A percentile compares a stretch with the other conserved stretches of the same genome.
These are phyloP conservation scores for Eupithecia inturbata DNA, from an alignment of 2,888 invertebrate species.

Conservation along the genomic window DNA sequence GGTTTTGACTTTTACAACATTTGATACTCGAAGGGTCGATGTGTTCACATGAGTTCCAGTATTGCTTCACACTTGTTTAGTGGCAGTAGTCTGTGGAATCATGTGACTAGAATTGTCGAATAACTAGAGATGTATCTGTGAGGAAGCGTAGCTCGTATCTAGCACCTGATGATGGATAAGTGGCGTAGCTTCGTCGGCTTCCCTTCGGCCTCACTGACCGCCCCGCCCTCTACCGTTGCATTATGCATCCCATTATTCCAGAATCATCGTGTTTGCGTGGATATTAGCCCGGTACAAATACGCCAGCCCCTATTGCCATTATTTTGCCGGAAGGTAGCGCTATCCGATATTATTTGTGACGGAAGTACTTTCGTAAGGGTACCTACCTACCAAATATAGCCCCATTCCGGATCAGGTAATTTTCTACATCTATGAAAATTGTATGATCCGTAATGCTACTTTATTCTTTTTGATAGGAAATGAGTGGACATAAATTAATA, in stretches of 20 bases:
- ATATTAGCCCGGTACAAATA: slow-evolving; percentile 26
- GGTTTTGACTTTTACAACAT: too few species aligned
- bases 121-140: neutral
- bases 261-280: slow-evolving; percentile 29
- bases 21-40: too few species aligned
- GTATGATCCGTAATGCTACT: slow-evolving; percentile 14
- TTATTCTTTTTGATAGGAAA: slow-evolving; percentile 16
- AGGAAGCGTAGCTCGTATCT: neutral
- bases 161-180: neutral
- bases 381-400: slow-evolving; percentile 33
- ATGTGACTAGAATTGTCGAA: neutral
- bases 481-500: neutral
- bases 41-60: neutral
- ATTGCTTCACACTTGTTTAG: neutral
- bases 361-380: slow-evolving; percentile 21
- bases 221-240: slow-evolving; percentile 21
- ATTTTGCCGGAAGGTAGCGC: slow-evolving; percentile 30
- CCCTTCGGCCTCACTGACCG: slow-evolving; percentile 19
- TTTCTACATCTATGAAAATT: slow-evolving; percentile 25
- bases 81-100: neutral
- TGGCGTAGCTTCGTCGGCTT: slow-evolving; percentile 3
- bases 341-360: slow-evolving; percentile 30
- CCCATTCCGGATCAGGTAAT: slow-evolving; percentile 24
- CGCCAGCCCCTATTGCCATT: slow-evolving; percentile 23
- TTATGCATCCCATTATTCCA: slow-evolving; percentile 27